A percentile compares a stretch with the other conserved stretches of the same genome.
Conservation (phyloP, 2,888 invertebrate species). For the Caenorhabditis sinica region DNA sequence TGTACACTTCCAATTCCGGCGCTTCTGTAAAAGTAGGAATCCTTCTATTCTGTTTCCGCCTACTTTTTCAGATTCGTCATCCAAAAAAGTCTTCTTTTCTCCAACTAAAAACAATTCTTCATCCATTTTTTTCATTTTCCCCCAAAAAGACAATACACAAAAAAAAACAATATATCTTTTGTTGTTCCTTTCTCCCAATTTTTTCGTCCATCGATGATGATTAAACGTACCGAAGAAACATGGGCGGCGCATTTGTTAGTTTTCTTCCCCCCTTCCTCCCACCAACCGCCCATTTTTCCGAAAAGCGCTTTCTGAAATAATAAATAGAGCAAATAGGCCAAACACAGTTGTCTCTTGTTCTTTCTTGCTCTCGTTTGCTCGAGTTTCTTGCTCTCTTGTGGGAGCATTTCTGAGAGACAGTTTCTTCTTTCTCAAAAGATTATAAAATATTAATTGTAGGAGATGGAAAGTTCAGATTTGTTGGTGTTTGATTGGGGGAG, state of each 20-base stretch:
- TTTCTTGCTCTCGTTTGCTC: constrained; percentile 5
- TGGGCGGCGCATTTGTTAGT: constrained; percentile 40
- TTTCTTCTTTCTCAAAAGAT: not conserved
- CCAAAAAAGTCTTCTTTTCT: not conserved
- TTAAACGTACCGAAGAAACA: constrained; percentile 54
- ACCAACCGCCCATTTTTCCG: constrained; percentile 18
- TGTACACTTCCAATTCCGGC: too few species aligned
- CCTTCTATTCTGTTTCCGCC: not conserved
- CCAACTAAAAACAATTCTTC: constrained; percentile 6
- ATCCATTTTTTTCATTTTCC: not conserved
- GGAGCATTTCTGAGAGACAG: not conserved
- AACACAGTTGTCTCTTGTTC: not conserved
- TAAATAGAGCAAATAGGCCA: constrained; percentile 59
- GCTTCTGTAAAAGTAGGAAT: not conserved
- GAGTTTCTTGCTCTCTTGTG: constrained; percentile 15
- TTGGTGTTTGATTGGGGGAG: constrained; percentile 7
- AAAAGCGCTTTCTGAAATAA: constrained; percentile 55
- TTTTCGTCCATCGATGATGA: too few species aligned
- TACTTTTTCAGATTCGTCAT: constrained; percentile 15
- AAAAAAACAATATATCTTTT: constrained; percentile 29
- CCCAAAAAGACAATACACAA: not conserved
- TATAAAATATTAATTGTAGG: not conserved
- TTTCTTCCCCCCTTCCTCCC: not conserved
- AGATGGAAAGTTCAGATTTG: constrained; percentile 30
- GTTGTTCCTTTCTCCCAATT: constrained; percentile 17